These are phyloP conservation scores for Gopherus flavomarginatus DNA, from an alignment of 2,113 vertebrate species.

Conservation along the genomic window DNA sequence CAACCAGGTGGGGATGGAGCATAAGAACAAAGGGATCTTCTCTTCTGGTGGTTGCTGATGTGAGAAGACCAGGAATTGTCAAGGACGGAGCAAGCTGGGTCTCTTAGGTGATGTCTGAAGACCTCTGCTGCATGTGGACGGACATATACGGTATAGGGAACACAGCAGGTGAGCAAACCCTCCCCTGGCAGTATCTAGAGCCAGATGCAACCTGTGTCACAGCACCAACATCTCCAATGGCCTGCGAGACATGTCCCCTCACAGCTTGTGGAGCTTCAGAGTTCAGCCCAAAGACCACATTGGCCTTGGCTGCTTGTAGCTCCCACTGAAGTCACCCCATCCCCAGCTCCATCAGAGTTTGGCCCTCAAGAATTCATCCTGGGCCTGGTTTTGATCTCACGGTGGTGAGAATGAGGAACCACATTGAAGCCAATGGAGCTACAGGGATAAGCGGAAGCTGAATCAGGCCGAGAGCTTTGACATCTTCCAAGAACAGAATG, in stretches of 20 bases:
- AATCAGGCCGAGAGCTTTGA: no score
- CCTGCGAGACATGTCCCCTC: fast-evolving
- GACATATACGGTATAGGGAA: fast-evolving
- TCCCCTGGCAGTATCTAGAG: neutral
- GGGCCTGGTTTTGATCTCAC: fast-evolving
- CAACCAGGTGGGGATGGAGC: neutral
- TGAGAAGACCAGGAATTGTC: neutral
- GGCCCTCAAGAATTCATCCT: neutral
- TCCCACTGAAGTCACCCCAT: neutral
- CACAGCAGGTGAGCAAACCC: neutral
- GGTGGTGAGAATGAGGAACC: neutral
- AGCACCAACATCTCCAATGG: neutral
- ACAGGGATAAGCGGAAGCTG: neutral
- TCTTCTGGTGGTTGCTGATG: neutral
- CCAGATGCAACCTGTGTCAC: neutral
- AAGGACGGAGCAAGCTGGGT: neutral
- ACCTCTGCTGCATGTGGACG: neutral
- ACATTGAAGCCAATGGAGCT: neutral
- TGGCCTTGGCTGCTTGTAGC: neutral
- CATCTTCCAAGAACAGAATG: neutral
- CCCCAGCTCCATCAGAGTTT: neutral
- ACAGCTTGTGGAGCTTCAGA: neutral
- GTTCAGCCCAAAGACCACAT: neutral
- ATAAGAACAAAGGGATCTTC: neutral
- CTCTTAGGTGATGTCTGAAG: neutral